These are phyloP conservation scores for Pteronura brasiliensis DNA, from an alignment of 2,113 vertebrate genomes.

Conservation along the genomic window DNA sequence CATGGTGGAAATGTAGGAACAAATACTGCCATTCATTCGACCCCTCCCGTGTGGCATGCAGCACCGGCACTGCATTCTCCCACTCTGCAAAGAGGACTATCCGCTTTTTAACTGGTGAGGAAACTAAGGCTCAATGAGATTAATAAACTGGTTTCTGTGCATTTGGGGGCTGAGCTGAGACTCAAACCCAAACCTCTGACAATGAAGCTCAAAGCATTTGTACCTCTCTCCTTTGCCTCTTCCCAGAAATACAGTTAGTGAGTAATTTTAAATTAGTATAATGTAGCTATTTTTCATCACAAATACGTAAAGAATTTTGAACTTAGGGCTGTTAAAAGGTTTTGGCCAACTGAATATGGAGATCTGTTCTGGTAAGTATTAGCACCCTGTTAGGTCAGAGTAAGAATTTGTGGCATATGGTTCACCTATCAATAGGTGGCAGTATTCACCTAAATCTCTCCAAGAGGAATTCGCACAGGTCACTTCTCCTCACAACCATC, in stretches of 20 bases:
- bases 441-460: slow-evolving; percentile 78
- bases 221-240: neutral
- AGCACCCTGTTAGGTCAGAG: neutral
- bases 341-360: neutral
- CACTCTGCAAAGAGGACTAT: neutral
- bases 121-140: slow-evolving; percentile 28
- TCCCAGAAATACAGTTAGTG: neutral
- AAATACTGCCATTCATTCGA: neutral
- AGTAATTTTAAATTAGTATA: neutral
- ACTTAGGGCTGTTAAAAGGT: neutral
- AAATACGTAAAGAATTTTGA: slow-evolving; percentile 15
- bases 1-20: neutral
- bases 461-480: slow-evolving; percentile 45
- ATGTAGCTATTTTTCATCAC: neutral
- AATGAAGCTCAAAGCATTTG: neutral
- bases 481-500: slow-evolving; percentile 4
- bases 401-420: slow-evolving; percentile 40
- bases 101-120: slow-evolving; percentile 1
- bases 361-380: neutral
- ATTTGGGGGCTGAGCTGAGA: slow-evolving; percentile 9
- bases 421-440: slow-evolving; percentile 82
- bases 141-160: neutral
- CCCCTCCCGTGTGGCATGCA: neutral
- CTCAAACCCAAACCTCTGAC: slow-evolving; percentile 15
- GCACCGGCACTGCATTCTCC: neutral